phyloP scores from a whole-genome alignment of 2,113 vertebrate genomes.

The Perca schrenkii region DNA sequence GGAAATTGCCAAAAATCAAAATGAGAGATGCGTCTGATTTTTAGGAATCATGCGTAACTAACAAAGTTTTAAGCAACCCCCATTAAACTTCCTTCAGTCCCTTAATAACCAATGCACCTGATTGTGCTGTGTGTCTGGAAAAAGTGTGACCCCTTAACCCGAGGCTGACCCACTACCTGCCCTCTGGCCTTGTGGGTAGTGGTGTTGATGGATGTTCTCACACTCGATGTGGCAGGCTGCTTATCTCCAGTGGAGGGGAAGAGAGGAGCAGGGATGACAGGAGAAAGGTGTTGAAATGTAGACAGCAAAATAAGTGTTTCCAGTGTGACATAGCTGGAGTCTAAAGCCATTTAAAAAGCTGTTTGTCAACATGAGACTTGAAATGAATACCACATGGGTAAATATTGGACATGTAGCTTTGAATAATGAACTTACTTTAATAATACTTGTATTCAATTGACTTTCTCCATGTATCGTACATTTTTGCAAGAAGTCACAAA shows the following conservation, averaged over 20 bases:
- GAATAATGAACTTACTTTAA: not conserved
- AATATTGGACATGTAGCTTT: not conserved
- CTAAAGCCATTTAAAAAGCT: not conserved
- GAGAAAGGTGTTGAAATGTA: slow-evolving; percentile 28
- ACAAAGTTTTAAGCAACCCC: slow-evolving; percentile 5
- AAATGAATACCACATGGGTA: not conserved
- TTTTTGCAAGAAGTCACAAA: slow-evolving; percentile 20
- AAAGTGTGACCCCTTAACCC: slow-evolving; percentile 44
- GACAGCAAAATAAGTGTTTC: slow-evolving; percentile 7
- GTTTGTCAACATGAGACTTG: not conserved
- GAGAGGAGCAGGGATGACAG: not conserved
- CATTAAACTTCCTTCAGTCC: slow-evolving; percentile 17
- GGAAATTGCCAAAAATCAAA: not conserved
- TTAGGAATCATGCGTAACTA: not conserved
- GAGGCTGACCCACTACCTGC: slow-evolving; percentile 51
- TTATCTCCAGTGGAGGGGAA: slow-evolving; percentile 51
- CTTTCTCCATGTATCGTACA: not conserved
- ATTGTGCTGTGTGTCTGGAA: slow-evolving; percentile 38
- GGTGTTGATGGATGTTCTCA: slow-evolving; percentile 74
- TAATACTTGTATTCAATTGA: not conserved
- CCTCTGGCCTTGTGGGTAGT: slow-evolving; percentile 63
- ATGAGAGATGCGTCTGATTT: not conserved
- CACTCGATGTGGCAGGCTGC: slow-evolving; percentile 56
- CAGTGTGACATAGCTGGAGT: not conserved
- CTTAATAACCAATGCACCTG: slow-evolving; percentile 54